phyloP scores from a whole-genome alignment of 2,888 invertebrate genomes.

The Chamaedrilus cognettii region DNA sequence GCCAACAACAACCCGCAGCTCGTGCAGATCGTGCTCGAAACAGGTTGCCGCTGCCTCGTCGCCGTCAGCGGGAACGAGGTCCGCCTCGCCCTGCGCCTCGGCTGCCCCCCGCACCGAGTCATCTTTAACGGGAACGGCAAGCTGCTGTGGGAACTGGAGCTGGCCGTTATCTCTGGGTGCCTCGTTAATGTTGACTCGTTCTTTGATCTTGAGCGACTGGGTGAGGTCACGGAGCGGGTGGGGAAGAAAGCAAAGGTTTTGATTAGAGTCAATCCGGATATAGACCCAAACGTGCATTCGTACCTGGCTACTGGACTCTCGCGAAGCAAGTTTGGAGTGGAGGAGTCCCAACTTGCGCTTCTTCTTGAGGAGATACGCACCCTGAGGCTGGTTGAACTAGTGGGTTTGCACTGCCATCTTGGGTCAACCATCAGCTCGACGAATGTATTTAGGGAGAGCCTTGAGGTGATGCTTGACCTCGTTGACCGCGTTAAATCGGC shows the following conservation, averaged over 20 bases:
- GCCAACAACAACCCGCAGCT: slow-evolving; percentile 55
- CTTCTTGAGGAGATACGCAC: slow-evolving; percentile 40
- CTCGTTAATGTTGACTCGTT: slow-evolving; percentile 59
- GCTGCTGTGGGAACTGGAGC: slow-evolving; percentile 54
- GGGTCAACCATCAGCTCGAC: slow-evolving; percentile 53
- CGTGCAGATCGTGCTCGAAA: slow-evolving; percentile 44
- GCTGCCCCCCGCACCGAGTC: slow-evolving; percentile 50
- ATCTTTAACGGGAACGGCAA: slow-evolving; percentile 61
- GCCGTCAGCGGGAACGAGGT: slow-evolving; percentile 58
- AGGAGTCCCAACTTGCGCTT: slow-evolving; percentile 42
- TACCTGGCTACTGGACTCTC: slow-evolving; percentile 54
- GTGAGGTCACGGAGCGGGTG: slow-evolving; percentile 40
- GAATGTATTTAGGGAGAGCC: slow-evolving; percentile 45
- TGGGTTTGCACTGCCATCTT: slow-evolving; percentile 59
- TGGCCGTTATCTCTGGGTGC: slow-evolving; percentile 52
- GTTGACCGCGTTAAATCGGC: slow-evolving; percentile 34
- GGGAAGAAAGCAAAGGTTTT: slow-evolving; percentile 46
- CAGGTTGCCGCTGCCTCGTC: slow-evolving; percentile 45
- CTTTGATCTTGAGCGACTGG: slow-evolving; percentile 55
- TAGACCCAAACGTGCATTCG: slow-evolving; percentile 53
- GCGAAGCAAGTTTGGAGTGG: slow-evolving; percentile 58
- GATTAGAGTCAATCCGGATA: slow-evolving; percentile 55
- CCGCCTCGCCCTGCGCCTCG: slow-evolving; percentile 52
- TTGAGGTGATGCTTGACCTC: slow-evolving; percentile 43
- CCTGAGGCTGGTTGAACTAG: slow-evolving; percentile 43